A percentile compares a stretch with the other conserved stretches of the same genome.
These are phyloP conservation scores for Triops longicaudatus DNA, from an alignment of 1,140 invertebrate genomes.

Conservation along the genomic window DNA sequence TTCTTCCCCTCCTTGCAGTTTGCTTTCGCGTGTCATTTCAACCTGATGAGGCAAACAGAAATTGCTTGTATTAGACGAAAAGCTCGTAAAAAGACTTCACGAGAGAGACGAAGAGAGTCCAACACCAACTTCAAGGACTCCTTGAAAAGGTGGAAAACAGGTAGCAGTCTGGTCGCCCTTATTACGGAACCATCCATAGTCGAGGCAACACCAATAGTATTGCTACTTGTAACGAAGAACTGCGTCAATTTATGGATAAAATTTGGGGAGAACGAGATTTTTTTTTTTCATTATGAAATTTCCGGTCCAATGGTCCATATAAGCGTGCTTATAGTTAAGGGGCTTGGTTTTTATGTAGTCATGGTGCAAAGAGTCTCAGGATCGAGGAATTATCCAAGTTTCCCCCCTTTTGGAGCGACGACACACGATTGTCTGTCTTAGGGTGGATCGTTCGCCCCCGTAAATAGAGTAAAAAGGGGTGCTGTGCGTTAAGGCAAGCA, in stretches of 20 bases:
- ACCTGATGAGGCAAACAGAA: not conserved
- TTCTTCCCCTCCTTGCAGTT: no score
- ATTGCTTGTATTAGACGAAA: not conserved
- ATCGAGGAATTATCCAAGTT: not conserved
- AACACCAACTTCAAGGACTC: not conserved
- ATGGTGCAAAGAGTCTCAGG: not conserved
- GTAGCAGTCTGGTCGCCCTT: not conserved
- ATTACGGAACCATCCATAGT: not conserved
- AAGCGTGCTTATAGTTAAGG: not conserved
- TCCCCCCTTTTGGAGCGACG: not conserved
- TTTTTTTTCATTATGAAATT: not conserved
- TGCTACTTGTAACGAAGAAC: not conserved
- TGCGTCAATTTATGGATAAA: constrained; percentile 2
- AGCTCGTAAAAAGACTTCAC: not conserved
- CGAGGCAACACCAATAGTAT: not conserved
- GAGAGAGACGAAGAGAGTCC: not conserved
- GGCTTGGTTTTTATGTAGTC: not conserved
- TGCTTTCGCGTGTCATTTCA: not conserved
- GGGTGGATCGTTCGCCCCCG: no score
- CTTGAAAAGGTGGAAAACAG: not conserved
- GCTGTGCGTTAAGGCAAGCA: not conserved
- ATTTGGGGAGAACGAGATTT: not conserved
- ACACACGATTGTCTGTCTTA: not conserved
- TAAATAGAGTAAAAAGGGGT: no score
- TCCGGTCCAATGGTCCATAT: not conserved